These are phyloP conservation scores for Phymanthus crucifer DNA, from an alignment of 92 coral and sea anemone genomes.

Conservation along the genomic window DNA sequence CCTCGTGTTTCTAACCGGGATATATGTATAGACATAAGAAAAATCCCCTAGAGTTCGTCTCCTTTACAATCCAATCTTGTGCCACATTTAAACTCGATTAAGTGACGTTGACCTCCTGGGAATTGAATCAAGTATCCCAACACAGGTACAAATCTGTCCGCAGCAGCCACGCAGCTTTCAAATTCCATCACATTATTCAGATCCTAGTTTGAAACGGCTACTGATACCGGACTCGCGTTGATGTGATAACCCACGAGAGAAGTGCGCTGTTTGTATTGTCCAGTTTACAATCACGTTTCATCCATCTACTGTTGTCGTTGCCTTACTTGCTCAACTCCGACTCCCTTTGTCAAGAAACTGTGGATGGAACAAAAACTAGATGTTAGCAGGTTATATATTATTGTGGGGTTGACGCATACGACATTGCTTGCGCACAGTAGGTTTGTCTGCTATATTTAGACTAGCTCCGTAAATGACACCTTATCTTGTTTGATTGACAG, in stretches of 20 bases:
- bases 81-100: slow-evolving; percentile 34
- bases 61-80: slow-evolving; percentile 48
- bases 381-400: background rate
- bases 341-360: background rate
- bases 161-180: slow-evolving; percentile 48
- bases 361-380: background rate
- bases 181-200: slow-evolving; percentile 65
- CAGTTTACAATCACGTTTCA: background rate
- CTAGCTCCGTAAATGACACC: slow-evolving; percentile 58
- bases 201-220: slow-evolving; percentile 3
- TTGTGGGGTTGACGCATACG: background rate
- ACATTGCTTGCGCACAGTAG: slow-evolving; percentile 19
- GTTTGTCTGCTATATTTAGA: slow-evolving; percentile 32
- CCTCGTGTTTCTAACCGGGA: slow-evolving; percentile 68
- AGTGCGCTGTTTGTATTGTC: background rate
- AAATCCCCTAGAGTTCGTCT: slow-evolving; percentile 42
- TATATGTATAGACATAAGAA: slow-evolving; percentile 69
- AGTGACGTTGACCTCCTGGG: slow-evolving; percentile 34
- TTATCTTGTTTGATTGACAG: slow-evolving; percentile 69
- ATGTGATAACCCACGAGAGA: slow-evolving; percentile 24
- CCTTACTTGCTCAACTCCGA: background rate
- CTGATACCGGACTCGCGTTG: background rate
- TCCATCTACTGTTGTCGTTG: background rate
- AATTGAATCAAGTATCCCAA: slow-evolving; percentile 45
- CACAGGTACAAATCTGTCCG: slow-evolving; percentile 54